Conservation (phyloP, 2,797 vertebrate genomes). For the Buphagus erythrorhynchus region DNA sequence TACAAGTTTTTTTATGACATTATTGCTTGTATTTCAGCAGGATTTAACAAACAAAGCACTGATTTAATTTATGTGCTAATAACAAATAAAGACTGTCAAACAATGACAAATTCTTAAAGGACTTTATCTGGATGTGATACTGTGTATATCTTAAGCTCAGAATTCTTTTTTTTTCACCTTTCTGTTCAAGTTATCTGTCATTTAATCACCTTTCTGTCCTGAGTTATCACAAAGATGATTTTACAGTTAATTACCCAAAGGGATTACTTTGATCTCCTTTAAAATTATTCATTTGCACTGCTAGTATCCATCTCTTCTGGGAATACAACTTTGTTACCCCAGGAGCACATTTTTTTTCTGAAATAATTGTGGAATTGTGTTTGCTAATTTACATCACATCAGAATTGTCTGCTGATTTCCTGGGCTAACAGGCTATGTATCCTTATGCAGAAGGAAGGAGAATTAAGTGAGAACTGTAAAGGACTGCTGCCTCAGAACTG, state of each 20-base stretch:
- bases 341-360: neutral
- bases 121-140: neutral
- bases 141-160: neutral
- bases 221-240: neutral
- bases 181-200: too few species aligned
- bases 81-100: neutral
- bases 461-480: neutral
- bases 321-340: neutral
- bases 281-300: neutral
- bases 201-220: too few species aligned
- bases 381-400: neutral
- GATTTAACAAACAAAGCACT: neutral
- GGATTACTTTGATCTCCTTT: neutral
- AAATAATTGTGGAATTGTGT: neutral
- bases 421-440: neutral
- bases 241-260: neutral
- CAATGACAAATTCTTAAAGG: neutral
- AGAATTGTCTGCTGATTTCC: neutral
- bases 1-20: neutral
- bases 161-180: neutral
- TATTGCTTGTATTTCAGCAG: neutral
- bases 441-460: neutral
- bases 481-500: conserved; percentile 24
- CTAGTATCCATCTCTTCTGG: neutral
- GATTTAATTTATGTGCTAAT: neutral